phyloP scores from a whole-genome alignment of 2,113 vertebrate species.

The Amblyornis subalaris region DNA sequence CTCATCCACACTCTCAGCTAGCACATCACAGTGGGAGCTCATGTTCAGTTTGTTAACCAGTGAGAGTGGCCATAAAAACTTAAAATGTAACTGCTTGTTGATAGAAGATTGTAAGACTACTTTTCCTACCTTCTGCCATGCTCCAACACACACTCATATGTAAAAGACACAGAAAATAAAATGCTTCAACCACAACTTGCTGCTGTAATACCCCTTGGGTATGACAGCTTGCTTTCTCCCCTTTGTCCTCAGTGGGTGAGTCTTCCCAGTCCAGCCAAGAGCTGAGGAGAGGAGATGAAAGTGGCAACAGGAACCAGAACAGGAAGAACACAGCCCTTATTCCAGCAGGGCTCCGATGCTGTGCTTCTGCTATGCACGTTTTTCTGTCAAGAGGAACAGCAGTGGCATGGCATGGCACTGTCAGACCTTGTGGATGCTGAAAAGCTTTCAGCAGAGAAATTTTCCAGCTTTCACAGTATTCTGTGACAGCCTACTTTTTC shows the following conservation, averaged over 20 bases:
- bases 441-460: no score
- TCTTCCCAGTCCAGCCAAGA: background rate
- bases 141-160: background rate
- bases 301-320: background rate
- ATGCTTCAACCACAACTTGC: background rate
- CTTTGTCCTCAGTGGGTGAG: background rate
- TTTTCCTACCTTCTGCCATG: background rate
- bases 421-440: no score
- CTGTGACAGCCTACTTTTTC: no score
- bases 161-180: background rate
- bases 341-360: rapidly evolving
- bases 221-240: background rate
- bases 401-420: background rate
- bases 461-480: no score
- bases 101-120: background rate
- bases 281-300: background rate
- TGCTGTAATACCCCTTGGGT: background rate
- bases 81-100: background rate
- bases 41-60: background rate
- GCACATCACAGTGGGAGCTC: background rate
- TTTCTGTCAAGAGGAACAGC: background rate
- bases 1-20: background rate
- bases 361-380: rapidly evolving
- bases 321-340: background rate
- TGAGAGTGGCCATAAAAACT: background rate